Conservation (phyloP, 2,888 invertebrate genomes). For the Agrochola lota region DNA sequence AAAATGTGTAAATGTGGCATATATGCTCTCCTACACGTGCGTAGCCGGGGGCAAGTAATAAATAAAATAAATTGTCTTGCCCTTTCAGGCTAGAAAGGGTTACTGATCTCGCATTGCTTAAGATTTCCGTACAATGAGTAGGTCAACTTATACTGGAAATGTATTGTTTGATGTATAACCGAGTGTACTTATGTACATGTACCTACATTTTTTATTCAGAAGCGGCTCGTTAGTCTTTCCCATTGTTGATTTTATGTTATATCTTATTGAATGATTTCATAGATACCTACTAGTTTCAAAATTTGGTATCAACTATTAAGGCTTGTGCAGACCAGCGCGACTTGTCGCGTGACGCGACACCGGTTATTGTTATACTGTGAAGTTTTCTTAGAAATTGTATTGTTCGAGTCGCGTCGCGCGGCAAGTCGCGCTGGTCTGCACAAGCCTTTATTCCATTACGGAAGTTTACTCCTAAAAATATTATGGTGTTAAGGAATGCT, state of each 20-base stretch:
- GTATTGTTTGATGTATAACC: too few relatives aligned
- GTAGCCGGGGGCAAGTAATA: neutral
- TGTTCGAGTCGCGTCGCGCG: too few relatives aligned
- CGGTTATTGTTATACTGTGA: too few relatives aligned
- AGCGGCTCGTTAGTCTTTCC: neutral
- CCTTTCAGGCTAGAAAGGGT: neutral
- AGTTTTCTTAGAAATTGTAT: too few relatives aligned
- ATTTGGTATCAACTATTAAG: neutral
- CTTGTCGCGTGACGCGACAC: too few relatives aligned
- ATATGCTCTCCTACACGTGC: neutral
- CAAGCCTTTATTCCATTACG: too few relatives aligned
- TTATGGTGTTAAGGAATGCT: neutral
- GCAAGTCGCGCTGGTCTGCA: too few relatives aligned
- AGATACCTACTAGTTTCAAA: neutral
- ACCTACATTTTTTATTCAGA: neutral
- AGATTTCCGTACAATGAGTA: too few relatives aligned
- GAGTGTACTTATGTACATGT: neutral
- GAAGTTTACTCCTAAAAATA: too few relatives aligned
- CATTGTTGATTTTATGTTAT: neutral
- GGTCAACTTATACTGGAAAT: too few relatives aligned
- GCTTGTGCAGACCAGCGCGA: too few relatives aligned
- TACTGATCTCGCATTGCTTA: too few relatives aligned
- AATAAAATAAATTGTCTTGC: neutral
- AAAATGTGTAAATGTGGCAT: neutral
- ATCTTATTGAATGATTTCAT: neutral